Evolutionary conservation across 2,888 invertebrate species (phyloP).

Genomic region (Trachelus tabidus): DNA sequence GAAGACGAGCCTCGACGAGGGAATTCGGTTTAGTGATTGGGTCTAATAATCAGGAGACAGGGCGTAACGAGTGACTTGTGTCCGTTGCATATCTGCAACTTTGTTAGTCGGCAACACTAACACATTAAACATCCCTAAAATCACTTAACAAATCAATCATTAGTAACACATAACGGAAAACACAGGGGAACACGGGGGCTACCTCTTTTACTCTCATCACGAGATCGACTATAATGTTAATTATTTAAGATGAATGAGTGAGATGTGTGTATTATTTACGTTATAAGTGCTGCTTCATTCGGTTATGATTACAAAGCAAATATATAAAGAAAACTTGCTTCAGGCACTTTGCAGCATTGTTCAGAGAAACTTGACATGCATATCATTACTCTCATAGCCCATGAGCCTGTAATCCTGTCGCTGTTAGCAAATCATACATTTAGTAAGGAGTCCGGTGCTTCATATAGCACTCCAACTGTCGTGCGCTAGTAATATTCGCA

Average conservation of each 20-base stretch:
- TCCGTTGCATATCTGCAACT: slow-evolving; percentile 61
- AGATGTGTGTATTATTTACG: slow-evolving; percentile 10
- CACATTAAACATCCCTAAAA: slow-evolving; percentile 63
- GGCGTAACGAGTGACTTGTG: slow-evolving; percentile 60
- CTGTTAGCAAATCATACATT: slow-evolving; percentile 3
- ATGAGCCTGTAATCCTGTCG: not conserved
- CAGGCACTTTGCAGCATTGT: slow-evolving; percentile 15
- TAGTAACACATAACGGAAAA: slow-evolving; percentile 57
- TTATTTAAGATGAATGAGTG: not conserved
- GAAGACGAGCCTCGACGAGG: not conserved
- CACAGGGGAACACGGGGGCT: not conserved
- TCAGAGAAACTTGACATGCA: slow-evolving; percentile 13
- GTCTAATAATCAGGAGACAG: slow-evolving; percentile 48
- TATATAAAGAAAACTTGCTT: slow-evolving; percentile 15
- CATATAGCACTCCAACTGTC: too few relatives aligned
- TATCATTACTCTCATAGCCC: slow-evolving; percentile 5
- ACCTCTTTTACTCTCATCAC: not conserved
- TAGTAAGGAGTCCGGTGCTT: too few relatives aligned
- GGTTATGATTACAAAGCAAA: slow-evolving; percentile 18
- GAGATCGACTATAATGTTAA: not conserved
- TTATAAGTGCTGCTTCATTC: slow-evolving; percentile 11
- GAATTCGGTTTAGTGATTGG: not conserved
- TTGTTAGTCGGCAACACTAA: slow-evolving; percentile 65
- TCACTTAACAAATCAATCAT: slow-evolving; percentile 61
- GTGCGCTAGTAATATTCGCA: too few relatives aligned